Conservation (phyloP, 92 coral and sea anemone genomes). For the Parazoanthus darwini region DNA sequence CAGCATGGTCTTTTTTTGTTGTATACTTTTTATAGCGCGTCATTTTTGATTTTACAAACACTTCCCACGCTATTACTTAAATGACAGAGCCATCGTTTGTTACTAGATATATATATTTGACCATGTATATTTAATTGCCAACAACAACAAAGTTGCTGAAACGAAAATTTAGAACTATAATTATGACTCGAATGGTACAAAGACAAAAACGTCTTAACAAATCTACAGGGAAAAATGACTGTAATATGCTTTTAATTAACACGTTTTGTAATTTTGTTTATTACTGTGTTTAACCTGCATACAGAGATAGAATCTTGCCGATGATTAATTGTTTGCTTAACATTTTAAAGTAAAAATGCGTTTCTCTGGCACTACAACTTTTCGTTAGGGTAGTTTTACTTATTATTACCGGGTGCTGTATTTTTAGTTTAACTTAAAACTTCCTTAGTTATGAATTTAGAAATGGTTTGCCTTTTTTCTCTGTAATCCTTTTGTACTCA, state of each 20-base stretch:
- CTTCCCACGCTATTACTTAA: not conserved
- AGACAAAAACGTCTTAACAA: not conserved
- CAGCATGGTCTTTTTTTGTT: not conserved
- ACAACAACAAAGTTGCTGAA: not conserved
- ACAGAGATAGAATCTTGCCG: not conserved
- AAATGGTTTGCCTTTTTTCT: not conserved
- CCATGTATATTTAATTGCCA: not conserved
- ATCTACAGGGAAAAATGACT: too few relatives aligned
- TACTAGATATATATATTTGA: not conserved
- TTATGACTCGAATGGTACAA: not conserved
- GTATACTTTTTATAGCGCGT: too few relatives aligned
- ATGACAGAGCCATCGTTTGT: not conserved
- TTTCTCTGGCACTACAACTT: too few relatives aligned
- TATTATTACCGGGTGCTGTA: too few relatives aligned
- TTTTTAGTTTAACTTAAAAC: not conserved
- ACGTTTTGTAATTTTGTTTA: not conserved
- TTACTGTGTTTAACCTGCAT: not conserved
- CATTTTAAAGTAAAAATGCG: too few relatives aligned
- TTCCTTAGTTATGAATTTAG: not conserved
- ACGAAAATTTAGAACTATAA: not conserved
- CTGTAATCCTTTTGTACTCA: not conserved
- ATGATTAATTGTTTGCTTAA: too few relatives aligned
- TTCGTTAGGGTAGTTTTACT: too few relatives aligned
- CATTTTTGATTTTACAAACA: too few relatives aligned
- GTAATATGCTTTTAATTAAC: too few relatives aligned